Evolutionary conservation across 2,113 vertebrate species (phyloP).

Genomic region (Laterallus jamaicensis): DNA sequence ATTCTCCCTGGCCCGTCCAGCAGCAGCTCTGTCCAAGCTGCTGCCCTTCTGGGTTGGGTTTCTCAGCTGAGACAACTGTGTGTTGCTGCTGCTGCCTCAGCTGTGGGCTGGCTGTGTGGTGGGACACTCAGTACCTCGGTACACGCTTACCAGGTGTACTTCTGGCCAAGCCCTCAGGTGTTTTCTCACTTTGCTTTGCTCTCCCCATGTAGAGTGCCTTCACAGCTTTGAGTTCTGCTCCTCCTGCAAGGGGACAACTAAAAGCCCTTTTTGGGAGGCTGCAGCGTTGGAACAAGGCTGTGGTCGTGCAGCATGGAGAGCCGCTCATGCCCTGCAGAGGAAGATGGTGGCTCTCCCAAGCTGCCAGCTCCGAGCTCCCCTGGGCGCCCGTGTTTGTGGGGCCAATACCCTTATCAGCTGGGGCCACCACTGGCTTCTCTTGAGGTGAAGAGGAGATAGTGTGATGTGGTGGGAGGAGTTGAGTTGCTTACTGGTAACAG

Average conservation of each 20-base stretch:
- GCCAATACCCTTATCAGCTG: background rate
- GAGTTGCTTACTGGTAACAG: background rate
- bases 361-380: background rate
- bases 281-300: accelerated
- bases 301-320: accelerated
- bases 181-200: background rate
- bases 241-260: background rate
- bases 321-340: background rate
- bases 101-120: background rate
- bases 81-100: too few species aligned
- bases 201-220: accelerated
- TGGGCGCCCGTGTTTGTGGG: background rate
- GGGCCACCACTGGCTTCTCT: background rate
- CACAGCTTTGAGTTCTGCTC: background rate
- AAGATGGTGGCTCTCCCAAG: accelerated
- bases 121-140: background rate
- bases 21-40: accelerated
- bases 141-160: accelerated
- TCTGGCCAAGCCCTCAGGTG: background rate
- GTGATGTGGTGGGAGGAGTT: accelerated
- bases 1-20: too few species aligned
- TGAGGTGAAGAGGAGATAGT: background rate
- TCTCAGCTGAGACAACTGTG: background rate
- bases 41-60: background rate
- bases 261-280: background rate